Evolutionary conservation across 2,888 invertebrate genomes (phyloP).

Genomic region (Tupiocoris notatus): DNA sequence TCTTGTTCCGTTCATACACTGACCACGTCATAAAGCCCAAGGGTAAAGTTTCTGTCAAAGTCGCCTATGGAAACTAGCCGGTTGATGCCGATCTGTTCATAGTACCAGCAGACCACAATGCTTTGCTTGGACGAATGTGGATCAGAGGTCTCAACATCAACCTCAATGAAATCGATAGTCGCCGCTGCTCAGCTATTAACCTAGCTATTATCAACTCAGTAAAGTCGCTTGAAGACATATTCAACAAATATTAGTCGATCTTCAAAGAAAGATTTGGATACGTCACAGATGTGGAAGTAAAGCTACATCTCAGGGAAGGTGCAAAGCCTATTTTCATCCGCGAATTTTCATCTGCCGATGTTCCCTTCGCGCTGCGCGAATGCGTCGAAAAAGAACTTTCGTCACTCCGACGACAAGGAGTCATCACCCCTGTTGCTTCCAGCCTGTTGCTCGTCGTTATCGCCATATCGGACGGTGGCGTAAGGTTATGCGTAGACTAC

Average conservation of each 20-base stretch:
- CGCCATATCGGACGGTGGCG: slow-evolving; percentile 6
- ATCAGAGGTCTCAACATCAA: slow-evolving; percentile 17
- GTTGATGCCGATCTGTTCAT: slow-evolving; percentile 22
- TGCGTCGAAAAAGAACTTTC: slow-evolving; percentile 36
- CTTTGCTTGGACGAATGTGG: slow-evolving; percentile 28
- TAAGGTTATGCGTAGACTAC: background rate
- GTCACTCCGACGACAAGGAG: slow-evolving; percentile 29
- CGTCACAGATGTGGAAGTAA: slow-evolving; percentile 16
- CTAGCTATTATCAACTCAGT: background rate
- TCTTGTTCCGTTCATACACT: slow-evolving; percentile 30
- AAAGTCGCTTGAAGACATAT: background rate
- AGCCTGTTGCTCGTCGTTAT: slow-evolving; percentile 37
- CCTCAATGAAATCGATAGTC: slow-evolving; percentile 6
- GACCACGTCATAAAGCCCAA: slow-evolving; percentile 24
- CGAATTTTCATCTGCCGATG: slow-evolving; percentile 27
- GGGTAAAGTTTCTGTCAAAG: slow-evolving; percentile 27
- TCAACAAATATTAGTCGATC: slow-evolving; percentile 8
- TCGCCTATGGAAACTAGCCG: background rate
- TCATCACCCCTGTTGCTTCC: slow-evolving; percentile 29
- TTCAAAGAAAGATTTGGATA: slow-evolving; percentile 22
- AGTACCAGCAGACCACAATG: slow-evolving; percentile 23
- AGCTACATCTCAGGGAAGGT: slow-evolving; percentile 33
- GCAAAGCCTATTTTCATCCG: slow-evolving; percentile 29
- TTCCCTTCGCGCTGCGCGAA: slow-evolving; percentile 44
- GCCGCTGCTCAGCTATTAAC: background rate